These are phyloP conservation scores for Nixonia krombeini DNA, from an alignment of 1,140 invertebrate species.

Conservation along the genomic window DNA sequence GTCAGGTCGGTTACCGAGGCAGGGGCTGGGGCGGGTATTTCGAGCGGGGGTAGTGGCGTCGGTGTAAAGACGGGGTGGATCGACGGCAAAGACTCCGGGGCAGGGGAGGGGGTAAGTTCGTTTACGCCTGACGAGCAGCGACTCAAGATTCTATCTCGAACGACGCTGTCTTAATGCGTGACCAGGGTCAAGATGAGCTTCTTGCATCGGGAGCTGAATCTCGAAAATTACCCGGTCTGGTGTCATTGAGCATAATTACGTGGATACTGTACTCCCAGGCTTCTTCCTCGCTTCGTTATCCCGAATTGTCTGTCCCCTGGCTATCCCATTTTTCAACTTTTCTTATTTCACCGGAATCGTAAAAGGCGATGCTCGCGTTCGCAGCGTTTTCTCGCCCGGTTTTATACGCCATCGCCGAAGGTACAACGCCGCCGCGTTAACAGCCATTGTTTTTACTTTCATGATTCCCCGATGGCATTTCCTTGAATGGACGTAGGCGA, in stretches of 20 bases:
- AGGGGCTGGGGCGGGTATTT: no score
- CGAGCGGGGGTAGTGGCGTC: no score
- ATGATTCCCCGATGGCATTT: no score
- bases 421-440: slow-evolving; percentile 11
- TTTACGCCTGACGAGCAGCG: slow-evolving; percentile 53
- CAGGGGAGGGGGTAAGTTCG: slow-evolving; percentile 45
- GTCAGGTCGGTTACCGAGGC: no score
- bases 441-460: no score
- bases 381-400: slow-evolving; percentile 10
- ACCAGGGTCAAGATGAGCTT: slow-evolving; percentile 56
- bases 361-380: no score
- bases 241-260: slow-evolving; percentile 35
- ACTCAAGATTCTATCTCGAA: slow-evolving; percentile 58
- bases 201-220: slow-evolving; percentile 33
- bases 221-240: slow-evolving; percentile 26
- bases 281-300: slow-evolving; percentile 35
- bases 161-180: slow-evolving; percentile 55
- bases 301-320: slow-evolving; percentile 21
- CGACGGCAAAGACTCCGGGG: no score
- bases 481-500: no score
- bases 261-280: slow-evolving; percentile 9
- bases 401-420: slow-evolving; percentile 9
- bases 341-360: no score
- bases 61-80: no score
- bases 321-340: no score